Percentiles rank a stretch among this genome's conserved stretches.
phyloP scores from a whole-genome alignment of 2,888 invertebrate genomes.

The Drosophila paramelanica region DNA sequence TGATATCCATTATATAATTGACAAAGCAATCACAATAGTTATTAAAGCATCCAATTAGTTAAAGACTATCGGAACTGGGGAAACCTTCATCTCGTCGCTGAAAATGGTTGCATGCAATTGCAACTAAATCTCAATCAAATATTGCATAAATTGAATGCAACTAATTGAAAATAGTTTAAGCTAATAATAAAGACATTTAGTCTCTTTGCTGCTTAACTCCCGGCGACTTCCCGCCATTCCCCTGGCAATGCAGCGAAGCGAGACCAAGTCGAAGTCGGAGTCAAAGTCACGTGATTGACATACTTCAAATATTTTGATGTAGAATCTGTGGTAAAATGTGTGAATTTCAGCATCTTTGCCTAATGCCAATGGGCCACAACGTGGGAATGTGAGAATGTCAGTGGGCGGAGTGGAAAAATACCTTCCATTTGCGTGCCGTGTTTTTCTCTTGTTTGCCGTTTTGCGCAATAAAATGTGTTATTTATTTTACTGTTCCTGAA shows the following conservation, averaged over 20 bases:
- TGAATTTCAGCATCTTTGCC: constrained; percentile 24
- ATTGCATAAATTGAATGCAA: constrained; percentile 56
- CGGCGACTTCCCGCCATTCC: background rate
- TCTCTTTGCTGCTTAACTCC: background rate
- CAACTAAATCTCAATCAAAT: constrained; percentile 61
- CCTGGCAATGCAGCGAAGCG: constrained; percentile 41
- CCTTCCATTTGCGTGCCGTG: constrained; percentile 32
- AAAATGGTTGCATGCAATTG: constrained; percentile 56
- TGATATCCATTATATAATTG: constrained; percentile 24
- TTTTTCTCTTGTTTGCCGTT: constrained; percentile 36
- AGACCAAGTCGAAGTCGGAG: constrained; percentile 7
- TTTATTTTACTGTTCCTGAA: constrained; percentile 60
- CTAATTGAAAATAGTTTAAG: constrained; percentile 70
- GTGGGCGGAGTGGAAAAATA: constrained; percentile 6
- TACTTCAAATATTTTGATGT: constrained; percentile 23
- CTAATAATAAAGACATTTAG: constrained; percentile 56
- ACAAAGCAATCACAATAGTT: constrained; percentile 20
- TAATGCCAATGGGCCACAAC: background rate
- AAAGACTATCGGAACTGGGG: constrained; percentile 24
- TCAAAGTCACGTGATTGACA: constrained; percentile 48
- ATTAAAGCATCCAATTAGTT: constrained; percentile 31
- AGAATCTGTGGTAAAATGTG: constrained; percentile 26
- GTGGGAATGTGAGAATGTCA: background rate
- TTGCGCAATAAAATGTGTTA: constrained; percentile 66
- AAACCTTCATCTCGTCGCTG: constrained; percentile 27